Evolutionary conservation across 1,140 invertebrate genomes (phyloP).

Genomic region (Ceratosolen solmsi): DNA sequence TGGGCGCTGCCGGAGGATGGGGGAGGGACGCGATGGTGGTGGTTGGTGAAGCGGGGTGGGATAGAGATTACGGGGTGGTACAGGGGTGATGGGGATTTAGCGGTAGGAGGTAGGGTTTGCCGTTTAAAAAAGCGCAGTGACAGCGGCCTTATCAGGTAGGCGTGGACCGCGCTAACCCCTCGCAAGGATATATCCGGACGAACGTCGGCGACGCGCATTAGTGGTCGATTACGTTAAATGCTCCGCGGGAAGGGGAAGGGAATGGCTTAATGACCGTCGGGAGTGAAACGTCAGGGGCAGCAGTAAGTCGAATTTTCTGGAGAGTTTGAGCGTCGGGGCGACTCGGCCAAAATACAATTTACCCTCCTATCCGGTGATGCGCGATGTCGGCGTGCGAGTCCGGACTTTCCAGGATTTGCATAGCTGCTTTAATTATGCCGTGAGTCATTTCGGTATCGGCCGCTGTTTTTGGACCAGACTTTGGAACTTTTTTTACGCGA

Average conservation of each 20-base stretch:
- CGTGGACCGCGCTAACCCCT: neutral
- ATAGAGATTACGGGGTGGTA: too few species aligned
- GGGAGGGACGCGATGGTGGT: too few species aligned
- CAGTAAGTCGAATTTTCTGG: neutral
- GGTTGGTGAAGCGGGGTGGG: too few species aligned
- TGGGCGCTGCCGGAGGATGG: too few species aligned
- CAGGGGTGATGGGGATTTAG: too few species aligned
- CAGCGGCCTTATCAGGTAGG: constrained; percentile 48
- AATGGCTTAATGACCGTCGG: constrained; percentile 37
- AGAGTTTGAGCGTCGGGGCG: too few species aligned
- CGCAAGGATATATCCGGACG: constrained; percentile 9
- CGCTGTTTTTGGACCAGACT: neutral
- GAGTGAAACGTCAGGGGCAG: neutral
- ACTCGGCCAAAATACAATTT: constrained; percentile 3
- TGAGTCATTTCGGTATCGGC: constrained; percentile 11
- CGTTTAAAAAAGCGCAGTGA: constrained; percentile 17
- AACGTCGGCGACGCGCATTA: constrained; percentile 45
- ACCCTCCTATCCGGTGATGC: neutral
- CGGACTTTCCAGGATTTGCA: neutral
- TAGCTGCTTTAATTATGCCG: constrained; percentile 8
- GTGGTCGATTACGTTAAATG: constrained; percentile 55
- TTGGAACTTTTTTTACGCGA: neutral
- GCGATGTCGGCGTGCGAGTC: neutral
- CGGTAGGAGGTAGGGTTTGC: neutral
- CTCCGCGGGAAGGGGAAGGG: neutral